Evolutionary conservation across 2,113 vertebrate genomes (phyloP).

Genomic region (Pterocles burchelli): DNA sequence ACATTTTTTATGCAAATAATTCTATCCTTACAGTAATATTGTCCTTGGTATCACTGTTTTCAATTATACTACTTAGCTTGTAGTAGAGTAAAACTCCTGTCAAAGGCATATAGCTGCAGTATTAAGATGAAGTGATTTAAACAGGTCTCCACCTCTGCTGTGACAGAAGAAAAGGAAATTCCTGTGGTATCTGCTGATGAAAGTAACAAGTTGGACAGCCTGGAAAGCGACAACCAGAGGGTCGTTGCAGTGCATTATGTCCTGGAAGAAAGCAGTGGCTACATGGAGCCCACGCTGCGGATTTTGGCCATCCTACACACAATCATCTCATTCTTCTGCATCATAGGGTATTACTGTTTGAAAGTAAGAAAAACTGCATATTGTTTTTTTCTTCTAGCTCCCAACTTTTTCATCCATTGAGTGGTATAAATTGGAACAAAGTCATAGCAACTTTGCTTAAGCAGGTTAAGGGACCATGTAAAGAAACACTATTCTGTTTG

Average conservation of each 20-base stretch:
- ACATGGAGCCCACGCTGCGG: conserved; percentile 93
- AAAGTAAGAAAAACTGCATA: conserved; percentile 75
- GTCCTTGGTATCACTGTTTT: neutral
- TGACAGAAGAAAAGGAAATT: conserved; percentile 84
- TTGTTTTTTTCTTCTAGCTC: neutral
- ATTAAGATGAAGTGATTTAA: conserved; percentile 18
- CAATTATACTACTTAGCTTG: neutral
- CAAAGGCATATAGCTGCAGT: neutral
- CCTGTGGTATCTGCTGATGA: conserved; percentile 57
- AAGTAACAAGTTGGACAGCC: conserved; percentile 41
- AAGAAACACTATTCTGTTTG: neutral
- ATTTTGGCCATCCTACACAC: conserved; percentile 94
- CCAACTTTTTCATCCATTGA: neutral
- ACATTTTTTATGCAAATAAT: neutral
- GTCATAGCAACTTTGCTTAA: neutral
- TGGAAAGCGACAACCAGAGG: conserved; percentile 45
- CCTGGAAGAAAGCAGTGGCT: conserved; percentile 94
- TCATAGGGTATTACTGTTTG: conserved; percentile 97
- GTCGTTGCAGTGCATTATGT: conserved; percentile 88
- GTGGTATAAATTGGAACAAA: neutral
- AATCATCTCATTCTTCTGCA: conserved; percentile 96
- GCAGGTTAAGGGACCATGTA: accelerated
- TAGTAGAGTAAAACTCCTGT: neutral
- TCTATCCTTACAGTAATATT: neutral
- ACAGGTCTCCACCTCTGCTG: conserved; percentile 92